These are phyloP conservation scores for Pachyrhynchus sulphureomaculatus DNA, from an alignment of 1,140 invertebrate genomes.

Conservation along the genomic window DNA sequence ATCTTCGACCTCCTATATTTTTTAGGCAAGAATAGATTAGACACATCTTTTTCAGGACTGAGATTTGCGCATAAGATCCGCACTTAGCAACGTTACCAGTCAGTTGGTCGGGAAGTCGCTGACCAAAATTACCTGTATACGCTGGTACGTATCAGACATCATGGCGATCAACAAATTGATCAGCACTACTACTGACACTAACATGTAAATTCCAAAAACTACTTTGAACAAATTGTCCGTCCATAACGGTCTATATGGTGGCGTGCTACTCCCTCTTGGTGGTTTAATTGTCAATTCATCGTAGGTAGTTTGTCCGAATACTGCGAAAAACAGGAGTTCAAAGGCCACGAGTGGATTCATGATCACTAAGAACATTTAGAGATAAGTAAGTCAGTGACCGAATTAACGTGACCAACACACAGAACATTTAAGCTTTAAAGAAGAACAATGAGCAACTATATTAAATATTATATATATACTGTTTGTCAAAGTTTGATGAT, in stretches of 20 bases:
- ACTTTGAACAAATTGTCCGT: constrained; percentile 79
- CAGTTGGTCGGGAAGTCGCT: constrained; percentile 22
- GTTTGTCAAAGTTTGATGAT: neutral
- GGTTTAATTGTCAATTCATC: constrained; percentile 71
- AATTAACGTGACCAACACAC: neutral
- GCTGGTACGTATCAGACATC: constrained; percentile 99
- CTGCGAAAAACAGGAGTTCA: constrained; percentile 96
- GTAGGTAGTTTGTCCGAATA: constrained; percentile 94
- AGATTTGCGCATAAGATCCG: no score
- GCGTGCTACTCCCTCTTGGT: constrained; percentile 36
- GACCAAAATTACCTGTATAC: constrained; percentile 77
- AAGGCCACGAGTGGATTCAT: constrained; percentile 88
- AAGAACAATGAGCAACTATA: neutral
- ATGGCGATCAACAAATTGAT: constrained; percentile 99
- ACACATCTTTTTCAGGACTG: no score
- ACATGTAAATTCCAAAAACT: constrained; percentile 94
- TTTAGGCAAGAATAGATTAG: no score
- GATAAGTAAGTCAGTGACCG: neutral
- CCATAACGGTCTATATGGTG: constrained; percentile 62
- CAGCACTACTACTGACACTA: constrained; percentile 95
- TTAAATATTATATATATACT: no score
- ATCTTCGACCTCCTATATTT: no score
- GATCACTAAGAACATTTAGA: constrained; percentile 60
- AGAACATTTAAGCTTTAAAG: neutral
- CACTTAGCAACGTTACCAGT: neutral